A percentile compares a stretch with the other conserved stretches of the same genome.
phyloP scores from a whole-genome alignment of 2,113 vertebrate species.

The Notiomystis cincta region DNA sequence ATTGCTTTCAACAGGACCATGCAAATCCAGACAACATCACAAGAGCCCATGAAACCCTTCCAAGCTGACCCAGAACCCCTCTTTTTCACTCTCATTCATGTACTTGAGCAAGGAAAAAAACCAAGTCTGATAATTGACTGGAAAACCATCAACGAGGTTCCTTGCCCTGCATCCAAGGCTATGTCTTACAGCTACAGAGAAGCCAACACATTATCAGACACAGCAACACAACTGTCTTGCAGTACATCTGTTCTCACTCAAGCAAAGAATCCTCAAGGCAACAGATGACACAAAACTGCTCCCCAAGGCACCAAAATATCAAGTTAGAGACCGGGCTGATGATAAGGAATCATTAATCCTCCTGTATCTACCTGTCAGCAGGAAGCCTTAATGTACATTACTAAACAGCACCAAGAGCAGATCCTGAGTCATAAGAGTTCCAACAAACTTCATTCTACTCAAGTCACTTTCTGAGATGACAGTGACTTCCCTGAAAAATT shows the following conservation, averaged over 20 bases:
- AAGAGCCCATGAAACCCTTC: background rate
- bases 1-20: background rate
- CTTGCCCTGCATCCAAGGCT: background rate
- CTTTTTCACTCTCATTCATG: background rate
- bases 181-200: background rate
- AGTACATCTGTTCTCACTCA: background rate
- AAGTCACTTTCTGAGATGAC: background rate
- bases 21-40: background rate
- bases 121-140: background rate
- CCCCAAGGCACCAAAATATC: background rate
- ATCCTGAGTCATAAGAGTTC: background rate
- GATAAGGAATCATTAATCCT: background rate
- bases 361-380: background rate
- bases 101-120: accelerated
- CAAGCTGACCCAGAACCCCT: background rate
- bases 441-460: background rate
- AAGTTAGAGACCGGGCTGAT: background rate
- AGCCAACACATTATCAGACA: background rate
- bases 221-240: background rate
- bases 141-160: background rate
- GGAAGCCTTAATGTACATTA: background rate
- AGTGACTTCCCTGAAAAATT: background rate
- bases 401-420: background rate
- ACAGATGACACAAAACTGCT: background rate
- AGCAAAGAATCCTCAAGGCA: background rate